A percentile compares a stretch with the other conserved stretches of the same genome.
Evolutionary conservation across 2,797 vertebrate genomes (phyloP).

Genomic region (Rhinophrynus dorsalis): DNA sequence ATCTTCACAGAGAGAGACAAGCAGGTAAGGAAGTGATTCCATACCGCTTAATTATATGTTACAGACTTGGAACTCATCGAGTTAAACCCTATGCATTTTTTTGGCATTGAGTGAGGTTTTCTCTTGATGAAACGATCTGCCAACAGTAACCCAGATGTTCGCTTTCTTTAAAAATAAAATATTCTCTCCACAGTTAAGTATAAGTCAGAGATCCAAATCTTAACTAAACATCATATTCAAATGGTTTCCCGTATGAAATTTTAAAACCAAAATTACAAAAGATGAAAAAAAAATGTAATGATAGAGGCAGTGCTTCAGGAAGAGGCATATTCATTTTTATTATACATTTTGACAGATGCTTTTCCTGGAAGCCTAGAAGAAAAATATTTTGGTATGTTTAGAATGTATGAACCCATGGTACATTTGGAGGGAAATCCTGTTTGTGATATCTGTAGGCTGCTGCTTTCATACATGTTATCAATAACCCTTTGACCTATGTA

Average conservation of each 20-base stretch:
- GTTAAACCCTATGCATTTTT: too few species aligned
- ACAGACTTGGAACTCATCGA: too few species aligned
- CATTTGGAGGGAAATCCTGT: neutral
- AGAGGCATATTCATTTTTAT: conserved; percentile 17
- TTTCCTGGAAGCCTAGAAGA: neutral
- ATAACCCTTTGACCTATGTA: too few species aligned
- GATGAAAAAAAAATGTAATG: conserved; percentile 29
- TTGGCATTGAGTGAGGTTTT: too few species aligned
- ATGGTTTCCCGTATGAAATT: conserved; percentile 7
- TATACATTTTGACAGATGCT: conserved; percentile 2
- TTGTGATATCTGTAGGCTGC: too few species aligned
- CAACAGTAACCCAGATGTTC: conserved; percentile 6
- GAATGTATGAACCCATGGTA: neutral
- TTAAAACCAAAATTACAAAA: conserved; percentile 13
- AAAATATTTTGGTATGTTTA: neutral
- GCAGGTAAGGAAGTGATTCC: too few species aligned
- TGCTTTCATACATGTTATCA: too few species aligned
- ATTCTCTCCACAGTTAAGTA: conserved; percentile 18
- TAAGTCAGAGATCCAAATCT: conserved; percentile 25
- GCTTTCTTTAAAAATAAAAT: neutral
- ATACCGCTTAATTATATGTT: too few species aligned
- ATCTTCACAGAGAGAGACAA: too few species aligned
- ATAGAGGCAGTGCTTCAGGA: conserved; percentile 8
- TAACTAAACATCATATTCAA: conserved; percentile 11
- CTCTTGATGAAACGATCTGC: neutral